These are phyloP conservation scores for Salarias fasciatus DNA, from an alignment of 2,797 vertebrate genomes.

Conservation along the genomic window DNA sequence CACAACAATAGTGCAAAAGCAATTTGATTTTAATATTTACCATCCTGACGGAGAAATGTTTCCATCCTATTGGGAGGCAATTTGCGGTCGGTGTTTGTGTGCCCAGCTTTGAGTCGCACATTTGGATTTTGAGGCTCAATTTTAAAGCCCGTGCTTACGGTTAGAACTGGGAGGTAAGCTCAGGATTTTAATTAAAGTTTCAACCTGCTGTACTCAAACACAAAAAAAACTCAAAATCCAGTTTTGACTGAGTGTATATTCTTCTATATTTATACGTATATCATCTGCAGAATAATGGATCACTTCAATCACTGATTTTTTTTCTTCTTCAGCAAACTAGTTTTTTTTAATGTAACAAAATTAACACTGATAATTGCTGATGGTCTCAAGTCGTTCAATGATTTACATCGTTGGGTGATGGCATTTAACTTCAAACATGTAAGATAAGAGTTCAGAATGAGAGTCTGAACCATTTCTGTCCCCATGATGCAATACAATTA, in stretches of 20 bases:
- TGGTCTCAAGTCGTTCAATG: neutral
- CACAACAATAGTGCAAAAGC: slow-evolving; percentile 18
- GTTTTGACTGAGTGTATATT: neutral
- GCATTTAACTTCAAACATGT: neutral
- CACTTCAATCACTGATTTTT: neutral
- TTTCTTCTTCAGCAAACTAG: neutral
- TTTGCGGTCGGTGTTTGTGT: neutral
- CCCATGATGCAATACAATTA: too few species aligned
- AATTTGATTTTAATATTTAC: slow-evolving; percentile 36
- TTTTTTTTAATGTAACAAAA: neutral
- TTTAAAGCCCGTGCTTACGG: too few species aligned
- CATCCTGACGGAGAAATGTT: neutral
- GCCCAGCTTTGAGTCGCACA: too few species aligned
- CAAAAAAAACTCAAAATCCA: neutral
- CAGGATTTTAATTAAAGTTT: slow-evolving; percentile 1
- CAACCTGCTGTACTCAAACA: neutral
- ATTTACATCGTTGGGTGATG: neutral
- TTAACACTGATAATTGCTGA: neutral
- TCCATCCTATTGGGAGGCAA: neutral
- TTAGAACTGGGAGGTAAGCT: neutral
- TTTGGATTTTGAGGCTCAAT: too few species aligned
- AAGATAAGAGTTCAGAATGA: too few species aligned
- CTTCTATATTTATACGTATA: neutral
- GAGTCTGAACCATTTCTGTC: too few species aligned
- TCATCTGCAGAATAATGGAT: neutral